phyloP scores from a whole-genome alignment of 1,140 invertebrate genomes.

The Manduca sexta region DNA sequence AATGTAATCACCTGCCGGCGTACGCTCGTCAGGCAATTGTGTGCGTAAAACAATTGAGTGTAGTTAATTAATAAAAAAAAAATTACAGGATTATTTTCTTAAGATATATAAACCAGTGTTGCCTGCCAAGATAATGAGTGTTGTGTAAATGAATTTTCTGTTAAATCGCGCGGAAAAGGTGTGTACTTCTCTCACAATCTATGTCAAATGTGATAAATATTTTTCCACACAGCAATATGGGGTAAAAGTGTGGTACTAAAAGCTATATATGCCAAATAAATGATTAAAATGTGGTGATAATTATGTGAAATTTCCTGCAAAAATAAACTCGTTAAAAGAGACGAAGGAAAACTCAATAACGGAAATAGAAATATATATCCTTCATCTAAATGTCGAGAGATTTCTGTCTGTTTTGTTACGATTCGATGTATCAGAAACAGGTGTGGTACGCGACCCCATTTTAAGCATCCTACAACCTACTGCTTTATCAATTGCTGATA shows the following conservation, averaged over 20 bases:
- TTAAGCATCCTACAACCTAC: constrained; percentile 40
- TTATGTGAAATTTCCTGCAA: too few species aligned
- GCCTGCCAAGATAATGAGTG: constrained; percentile 5
- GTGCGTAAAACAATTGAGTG: background rate
- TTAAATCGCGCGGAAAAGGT: constrained; percentile 5
- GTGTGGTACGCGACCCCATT: constrained; percentile 61
- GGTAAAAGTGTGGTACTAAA: too few species aligned
- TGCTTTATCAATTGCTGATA: constrained; percentile 61
- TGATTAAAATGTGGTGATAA: too few species aligned
- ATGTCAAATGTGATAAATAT: too few species aligned
- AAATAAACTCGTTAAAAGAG: too few species aligned
- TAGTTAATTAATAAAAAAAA: background rate
- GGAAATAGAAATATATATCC: too few species aligned
- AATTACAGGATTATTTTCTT: background rate
- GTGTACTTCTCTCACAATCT: background rate
- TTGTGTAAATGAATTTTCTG: constrained; percentile 3
- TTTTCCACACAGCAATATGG: too few species aligned
- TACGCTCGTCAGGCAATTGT: constrained; percentile 27
- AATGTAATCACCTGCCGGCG: constrained; percentile 34
- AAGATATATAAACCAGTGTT: background rate
- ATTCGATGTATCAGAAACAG: constrained; percentile 14
- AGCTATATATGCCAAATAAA: too few species aligned
- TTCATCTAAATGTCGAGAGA: too few species aligned
- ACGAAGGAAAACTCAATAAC: too few species aligned
- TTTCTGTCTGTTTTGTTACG: too few species aligned